Evolutionary conservation across 2,888 invertebrate species (phyloP), one percentile per base, ranked within the genome.

Genomic region (Synergus itoensis): DNA sequence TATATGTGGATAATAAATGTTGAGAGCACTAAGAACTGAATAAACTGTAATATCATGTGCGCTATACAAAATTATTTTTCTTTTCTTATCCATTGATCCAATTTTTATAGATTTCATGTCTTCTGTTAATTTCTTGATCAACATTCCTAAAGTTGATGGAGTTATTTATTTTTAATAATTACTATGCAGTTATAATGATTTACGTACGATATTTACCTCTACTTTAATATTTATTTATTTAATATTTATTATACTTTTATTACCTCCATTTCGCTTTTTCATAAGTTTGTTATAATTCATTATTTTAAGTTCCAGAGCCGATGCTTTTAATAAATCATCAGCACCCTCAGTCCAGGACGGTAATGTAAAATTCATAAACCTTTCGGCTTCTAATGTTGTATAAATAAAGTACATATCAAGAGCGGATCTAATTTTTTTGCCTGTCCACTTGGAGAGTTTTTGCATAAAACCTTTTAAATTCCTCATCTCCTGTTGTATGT

Each of bases 261-360:
- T 89, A 93, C 94, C 94, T 69, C 94, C 94, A 80, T 94, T 94
- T 0, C 94, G 92, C 89, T 92, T 93, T 84, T 92, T 91, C 79
- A 93, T 89, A 64, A 92, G 87, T 75, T 92, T 92, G 82, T 93
- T 94, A 81, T 93, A 93, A 85, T 93, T 94, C 92, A 94, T 93
- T 90, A 94, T 93, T 9, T 94, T 93, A 82, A 94, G 94, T 83
- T 94, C 93, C 80, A 94, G 83, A 80, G 92, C 89, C 0, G 93
- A 94, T 9, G 93, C 91, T 48, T 94, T 93, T 89, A 92, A 92
- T n/a, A 94, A 89, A 91, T 92, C 92, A 89, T 94, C 93, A 77
- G 94, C 93, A 69, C 93, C 93, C 82, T 92, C 92, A 1, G 94
- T 93, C 94, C 94, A 94, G 86, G 93, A 92, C 11, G 94, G 94